Base-by-base conservation (phyloP, 2,888 invertebrate genomes). In the Monopis laevigella region DNA sequence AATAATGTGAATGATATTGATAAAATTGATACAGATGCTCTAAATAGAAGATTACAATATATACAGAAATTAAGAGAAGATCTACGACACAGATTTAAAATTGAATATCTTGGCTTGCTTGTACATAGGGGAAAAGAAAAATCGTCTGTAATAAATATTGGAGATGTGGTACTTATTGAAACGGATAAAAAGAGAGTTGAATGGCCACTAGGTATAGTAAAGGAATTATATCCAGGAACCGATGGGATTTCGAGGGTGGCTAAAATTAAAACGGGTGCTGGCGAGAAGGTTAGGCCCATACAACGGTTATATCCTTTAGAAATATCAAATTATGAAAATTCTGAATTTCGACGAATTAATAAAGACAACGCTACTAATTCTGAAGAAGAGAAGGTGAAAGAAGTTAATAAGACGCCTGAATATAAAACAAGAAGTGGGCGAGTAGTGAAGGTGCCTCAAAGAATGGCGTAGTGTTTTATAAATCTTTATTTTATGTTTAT, bases 21-120 rank as follows among this genome's bases (percentile, higher is more conserved):
- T 14, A 12, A 32, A 5, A 13, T 32, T 16, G 35, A 35, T 35
- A 10, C 2, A 8, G 18, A 10, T 35, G 3, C 3, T 18, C 14
- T 35, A 11, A 35, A 16, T 18, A 6, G 2, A 2, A 3, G 35
- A 35, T 10, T 18, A 14, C 5, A 6, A 11, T 35, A n/a, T 35
- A 19, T 16, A 2, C 35, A 35, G 11, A 35, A 18, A 19, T 35
- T 35, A 19, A 35, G 17, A n/a, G 18, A 35, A 3, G 18, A 35
- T 4, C 19, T 35, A 3, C 67, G 42, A 3, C 35, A 40, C 8
- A 32, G 40, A 8, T 43, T 43, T 16, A 43, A n/a, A 28, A 40
- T 24, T n/a, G 40, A 43, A 19, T 40, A 43, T 17, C 4, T 40
- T 8, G 27, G 28, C 1, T 26, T 43, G 7, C 19, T 35, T 8